Base-by-base conservation (phyloP, 2,888 invertebrate species). In the Epirrhoe tristata region DNA sequence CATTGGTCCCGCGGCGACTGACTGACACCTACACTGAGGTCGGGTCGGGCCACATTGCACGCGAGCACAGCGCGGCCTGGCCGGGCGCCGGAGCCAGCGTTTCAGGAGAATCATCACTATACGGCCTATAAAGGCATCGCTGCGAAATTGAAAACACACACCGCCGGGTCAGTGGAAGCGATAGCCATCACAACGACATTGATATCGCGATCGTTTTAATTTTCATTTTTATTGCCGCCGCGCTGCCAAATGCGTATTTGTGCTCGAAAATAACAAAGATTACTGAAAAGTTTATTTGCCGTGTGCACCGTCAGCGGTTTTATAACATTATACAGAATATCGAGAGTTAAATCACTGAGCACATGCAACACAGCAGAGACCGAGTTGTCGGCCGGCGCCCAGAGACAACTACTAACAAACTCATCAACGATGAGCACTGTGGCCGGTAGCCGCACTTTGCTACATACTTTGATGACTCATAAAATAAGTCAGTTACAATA, bases 121-220 rank as follows among this genome's bases (percentile, higher is more conserved):
- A 36, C 43, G n/a, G 7, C 14, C 17, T 24, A 16, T 31, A 43
- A 8, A 48, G 36, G 48, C 36, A 34, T 34, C 48, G 24, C 36
- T 58, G n/a, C 6, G 16, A 56, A 60, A 65, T 52, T 43, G 46
- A 56, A 51, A 59, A 43, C 55, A 56, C 6, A 54, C 55, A 56
- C 56, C n/a, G 46, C 31, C 53, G 46, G 43, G 16, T 17, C 14
- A 36, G 48, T 16, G 32, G 32, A 10, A 12, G 14, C 31, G 59
- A 60, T 56, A 51, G 43, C 4, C 51, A 59, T 64, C 58, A 17
- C 51, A 59, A 50, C 48, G 58, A 48, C 36, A 58, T 46, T 14
- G 39, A 59, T 54, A 59, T 54, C 59, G 43, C 12, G 51, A 43
- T 59, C 55, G 55, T 32, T 59, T 59, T 59, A 50, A 65, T 59